phyloP scores from a whole-genome alignment of 1,140 invertebrate species.

The Atta cephalotes region DNA sequence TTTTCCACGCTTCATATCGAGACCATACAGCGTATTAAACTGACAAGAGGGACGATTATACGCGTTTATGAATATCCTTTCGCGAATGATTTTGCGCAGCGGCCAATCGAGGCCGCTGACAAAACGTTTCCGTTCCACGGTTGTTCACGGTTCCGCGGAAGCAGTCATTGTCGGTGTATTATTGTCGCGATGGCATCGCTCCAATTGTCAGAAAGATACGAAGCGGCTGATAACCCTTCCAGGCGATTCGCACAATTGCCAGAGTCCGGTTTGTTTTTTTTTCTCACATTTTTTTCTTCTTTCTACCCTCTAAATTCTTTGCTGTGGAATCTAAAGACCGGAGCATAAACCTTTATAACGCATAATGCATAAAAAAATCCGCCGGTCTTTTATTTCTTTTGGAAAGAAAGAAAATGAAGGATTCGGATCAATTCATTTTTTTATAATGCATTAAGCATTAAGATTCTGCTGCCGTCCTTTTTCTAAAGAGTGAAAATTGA shows the following conservation, averaged over 20 bases:
- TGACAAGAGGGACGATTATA: not conserved
- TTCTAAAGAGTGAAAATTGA: too few species aligned
- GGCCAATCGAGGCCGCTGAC: conserved; percentile 33
- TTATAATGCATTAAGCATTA: too few species aligned
- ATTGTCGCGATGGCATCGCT: conserved; percentile 52
- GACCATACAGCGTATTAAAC: not conserved
- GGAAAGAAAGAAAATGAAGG: too few species aligned
- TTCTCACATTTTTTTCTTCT: not conserved
- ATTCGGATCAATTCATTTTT: too few species aligned
- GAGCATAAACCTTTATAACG: too few species aligned
- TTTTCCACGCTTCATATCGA: not conserved
- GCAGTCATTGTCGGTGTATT: conserved; percentile 45
- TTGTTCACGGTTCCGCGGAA: conserved; percentile 48
- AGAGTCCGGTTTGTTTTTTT: conserved; percentile 25
- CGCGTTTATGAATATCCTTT: not conserved
- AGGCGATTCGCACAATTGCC: conserved; percentile 24
- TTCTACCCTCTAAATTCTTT: not conserved
- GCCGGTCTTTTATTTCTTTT: too few species aligned
- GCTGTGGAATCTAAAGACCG: too few species aligned
- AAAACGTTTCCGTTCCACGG: conserved; percentile 48
- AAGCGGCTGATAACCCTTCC: conserved; percentile 40
- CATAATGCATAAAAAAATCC: too few species aligned
- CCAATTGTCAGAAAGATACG: conserved; percentile 50
- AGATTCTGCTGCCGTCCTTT: too few species aligned
- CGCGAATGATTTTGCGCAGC: conserved; percentile 8